Evolutionary conservation across 2,888 invertebrate genomes (phyloP), one percentile per base, ranked within the genome.

Genomic region (Athetis lepigone): DNA sequence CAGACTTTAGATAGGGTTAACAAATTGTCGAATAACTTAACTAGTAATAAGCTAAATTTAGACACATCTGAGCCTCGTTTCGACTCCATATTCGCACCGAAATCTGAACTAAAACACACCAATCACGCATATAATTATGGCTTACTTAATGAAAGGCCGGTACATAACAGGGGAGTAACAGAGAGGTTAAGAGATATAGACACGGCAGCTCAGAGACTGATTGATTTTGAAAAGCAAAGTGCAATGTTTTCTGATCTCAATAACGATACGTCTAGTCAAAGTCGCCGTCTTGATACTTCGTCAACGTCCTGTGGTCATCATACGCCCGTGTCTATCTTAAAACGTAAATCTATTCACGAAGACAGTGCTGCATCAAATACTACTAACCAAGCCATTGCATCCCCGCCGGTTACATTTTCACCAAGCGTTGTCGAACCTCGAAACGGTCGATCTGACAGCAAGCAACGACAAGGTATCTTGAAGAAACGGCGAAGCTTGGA

Each of bases 401-500:
- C 96, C 23, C 97, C 97, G 23, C 97, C 97, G 9, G 97, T 97
- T 4, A 97, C 97, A n/a, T 97, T 97, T 91, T 97, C 97, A 7
- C 97, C 97, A 1, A 97, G 95, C 83, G 97, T 97, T 58, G 91
- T 97, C 49, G 97, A 97, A 83, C 95, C 96, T 16, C 95, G 96
- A 29, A 95, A 96, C 60, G 93, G 95, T 60, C 95, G 95, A 25
- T 90, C 95, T 36, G 92, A 92, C 65, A 95, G 94, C 57, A 92
- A 95, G 70, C 96, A 96, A 75, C 96, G 96, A 57, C 97, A 97
- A 88, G 98, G 98, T 46, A 98, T 98, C 85, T 94, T 98, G 72
- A 98, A 98, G 90, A 98, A 98, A 91, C 96, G 98, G 33, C 96
- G 97, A 60, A 98, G 98, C 84, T 93, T 98, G 76, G 98, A 98